These are phyloP conservation scores for Pocota personata DNA, from an alignment of 2,888 invertebrate species.

Conservation along the genomic window DNA sequence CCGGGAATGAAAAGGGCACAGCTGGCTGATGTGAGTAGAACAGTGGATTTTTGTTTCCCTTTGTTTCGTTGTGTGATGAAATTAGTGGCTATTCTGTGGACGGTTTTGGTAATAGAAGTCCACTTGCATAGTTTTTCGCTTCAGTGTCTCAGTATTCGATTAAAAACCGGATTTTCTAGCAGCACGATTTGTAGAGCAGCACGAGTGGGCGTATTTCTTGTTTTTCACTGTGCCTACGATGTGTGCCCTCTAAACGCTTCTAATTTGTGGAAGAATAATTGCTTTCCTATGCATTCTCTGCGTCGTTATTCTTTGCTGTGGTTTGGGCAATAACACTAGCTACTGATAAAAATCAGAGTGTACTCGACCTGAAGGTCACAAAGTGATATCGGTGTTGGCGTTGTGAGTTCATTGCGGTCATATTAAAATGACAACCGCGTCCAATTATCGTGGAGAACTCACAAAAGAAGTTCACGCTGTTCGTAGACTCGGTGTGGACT, in stretches of 20 bases:
- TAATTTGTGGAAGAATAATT: background rate
- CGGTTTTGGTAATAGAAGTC: background rate
- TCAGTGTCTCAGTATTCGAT: too few species aligned
- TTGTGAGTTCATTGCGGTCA: background rate
- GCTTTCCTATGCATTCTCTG: background rate
- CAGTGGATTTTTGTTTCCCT: background rate
- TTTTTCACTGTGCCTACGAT: background rate
- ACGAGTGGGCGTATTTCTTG: constrained; percentile 37
- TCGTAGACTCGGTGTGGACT: background rate
- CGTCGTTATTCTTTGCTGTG: background rate
- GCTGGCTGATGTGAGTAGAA: constrained; percentile 92
- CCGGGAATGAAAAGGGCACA: constrained; percentile 98
- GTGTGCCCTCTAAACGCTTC: background rate
- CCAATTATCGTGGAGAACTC: background rate
- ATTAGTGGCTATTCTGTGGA: background rate
- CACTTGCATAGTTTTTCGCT: background rate
- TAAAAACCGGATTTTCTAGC: constrained; percentile 49
- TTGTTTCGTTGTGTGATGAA: constrained; percentile 1
- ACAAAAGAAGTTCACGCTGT: background rate
- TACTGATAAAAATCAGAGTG: background rate
- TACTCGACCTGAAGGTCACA: background rate
- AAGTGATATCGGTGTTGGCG: background rate
- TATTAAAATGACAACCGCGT: background rate
- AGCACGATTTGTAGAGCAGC: constrained; percentile 26
- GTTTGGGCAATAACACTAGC: background rate